Base-by-base conservation (phyloP, 2,113 vertebrate species). In the Phylloscopus trochiloides region DNA sequence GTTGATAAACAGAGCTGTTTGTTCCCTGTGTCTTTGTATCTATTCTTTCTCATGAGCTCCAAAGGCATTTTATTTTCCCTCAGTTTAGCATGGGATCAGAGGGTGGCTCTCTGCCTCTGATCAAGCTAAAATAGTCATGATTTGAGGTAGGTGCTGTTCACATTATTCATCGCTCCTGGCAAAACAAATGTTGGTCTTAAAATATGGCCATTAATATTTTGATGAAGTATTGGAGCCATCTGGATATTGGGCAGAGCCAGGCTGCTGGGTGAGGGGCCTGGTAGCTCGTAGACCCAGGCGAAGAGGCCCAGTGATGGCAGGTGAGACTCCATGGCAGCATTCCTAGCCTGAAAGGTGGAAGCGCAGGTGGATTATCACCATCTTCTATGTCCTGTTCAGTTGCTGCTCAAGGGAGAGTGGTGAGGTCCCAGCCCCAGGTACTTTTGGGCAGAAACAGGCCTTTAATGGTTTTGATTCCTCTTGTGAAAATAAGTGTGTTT, bases 171-270 rank as follows among this genome's bases (percentile, higher is more conserved):
- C 10, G 61, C 90, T 97, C 58, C 89, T 94, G 86, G 88, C 77
- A 91, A 90, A 97, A 76, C 77, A 96, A 97, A 85, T 79, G 90
- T 82, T 94, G 71, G 88, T 95, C 72, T 94, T 94, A 51, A 19
- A 86, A 75, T 28, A 34, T 4, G 66, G 43, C 80, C 57, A 36
- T 91, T 92, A 96, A 96, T 97, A 90, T 91, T 91, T 68, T 81
- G 77, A 74, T 73, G 54, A 65, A 61, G 66, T 59, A 94, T 79
- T 28, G 67, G 74, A 95, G 91, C 72, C 86, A 82, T 94, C 79
- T 92, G 70, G 86, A 89, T 86, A 90, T 83, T 50, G 59, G 55
- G 72, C 32, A 67, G 36, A 36, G 83, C 32, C 6, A 8, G 65
- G 73, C 73, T 67, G 63, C 52, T 61, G 13, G 59, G 12, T 38